Conservation (phyloP, 2,888 invertebrate genomes). For the Tiliacea citrago region DNA sequence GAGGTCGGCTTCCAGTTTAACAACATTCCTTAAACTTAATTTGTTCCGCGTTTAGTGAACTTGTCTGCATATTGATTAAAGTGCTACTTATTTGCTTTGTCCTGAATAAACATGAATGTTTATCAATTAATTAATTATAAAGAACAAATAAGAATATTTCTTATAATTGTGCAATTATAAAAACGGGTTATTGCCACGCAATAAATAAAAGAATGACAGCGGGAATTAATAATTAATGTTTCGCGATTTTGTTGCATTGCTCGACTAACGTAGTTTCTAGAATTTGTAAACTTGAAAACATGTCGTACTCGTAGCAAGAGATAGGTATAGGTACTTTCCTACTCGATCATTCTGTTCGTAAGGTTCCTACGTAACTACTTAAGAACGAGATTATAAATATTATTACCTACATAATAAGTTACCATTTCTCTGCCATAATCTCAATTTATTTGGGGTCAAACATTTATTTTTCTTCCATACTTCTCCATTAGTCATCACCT, state of each 20-base stretch:
- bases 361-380: neutral
- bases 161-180: constrained; percentile 59
- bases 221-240: constrained; percentile 1
- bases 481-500: neutral
- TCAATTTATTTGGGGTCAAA: neutral
- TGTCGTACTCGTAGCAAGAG: neutral
- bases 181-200: constrained; percentile 51
- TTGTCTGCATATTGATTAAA: constrained; percentile 23
- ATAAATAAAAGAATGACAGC: constrained; percentile 41
- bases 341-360: neutral
- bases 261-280: neutral
- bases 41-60: no score
- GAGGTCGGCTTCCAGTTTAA: neutral
- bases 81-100: constrained; percentile 21
- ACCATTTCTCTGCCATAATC: neutral
- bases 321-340: neutral
- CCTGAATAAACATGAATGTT: constrained; percentile 29
- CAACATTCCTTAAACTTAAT: no score
- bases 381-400: neutral
- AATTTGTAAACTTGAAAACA: constrained; percentile 4
- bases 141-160: constrained; percentile 50
- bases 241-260: constrained; percentile 39
- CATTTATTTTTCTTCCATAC: neutral
- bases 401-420: neutral
- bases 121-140: constrained; percentile 50